phyloP scores from a whole-genome alignment of 2,888 invertebrate species.

The Eilema depressum region DNA sequence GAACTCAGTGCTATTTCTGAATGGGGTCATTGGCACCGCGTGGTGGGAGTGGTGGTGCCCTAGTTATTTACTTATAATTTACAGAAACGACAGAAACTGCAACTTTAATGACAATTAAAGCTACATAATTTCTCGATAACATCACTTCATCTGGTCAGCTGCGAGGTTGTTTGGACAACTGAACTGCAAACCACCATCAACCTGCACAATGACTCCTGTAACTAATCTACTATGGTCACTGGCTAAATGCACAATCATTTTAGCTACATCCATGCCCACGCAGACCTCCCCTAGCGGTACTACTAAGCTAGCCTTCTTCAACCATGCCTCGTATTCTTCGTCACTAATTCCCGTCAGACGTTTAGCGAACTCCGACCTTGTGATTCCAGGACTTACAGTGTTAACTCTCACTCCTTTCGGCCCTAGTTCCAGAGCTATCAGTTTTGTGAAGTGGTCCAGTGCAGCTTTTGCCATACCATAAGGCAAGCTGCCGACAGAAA shows the following conservation, averaged over 20 bases:
- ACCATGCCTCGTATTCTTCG: conserved; percentile 48
- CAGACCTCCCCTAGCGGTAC: conserved; percentile 53
- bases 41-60: no score
- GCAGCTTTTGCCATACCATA: conserved; percentile 93
- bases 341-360: conserved; percentile 46
- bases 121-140: not conserved
- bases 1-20: no score
- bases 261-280: conserved; percentile 90
- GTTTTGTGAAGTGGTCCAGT: conserved; percentile 70
- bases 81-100: no score
- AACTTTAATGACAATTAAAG: no score
- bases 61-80: no score
- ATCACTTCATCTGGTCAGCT: not conserved
- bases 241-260: conserved; percentile 93
- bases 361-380: conserved; percentile 33
- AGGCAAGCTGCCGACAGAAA: conserved; percentile 93
- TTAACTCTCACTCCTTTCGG: conserved; percentile 89
- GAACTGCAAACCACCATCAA: conserved; percentile 54
- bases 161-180: not conserved
- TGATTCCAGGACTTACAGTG: conserved; percentile 25
- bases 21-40: no score
- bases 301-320: conserved; percentile 18
- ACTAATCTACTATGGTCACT: conserved; percentile 93
- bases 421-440: conserved; percentile 89
- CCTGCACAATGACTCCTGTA: conserved; percentile 88